These are phyloP conservation scores for Galagoides demidoff DNA, from an alignment of 2,797 vertebrate genomes.

Conservation along the genomic window DNA sequence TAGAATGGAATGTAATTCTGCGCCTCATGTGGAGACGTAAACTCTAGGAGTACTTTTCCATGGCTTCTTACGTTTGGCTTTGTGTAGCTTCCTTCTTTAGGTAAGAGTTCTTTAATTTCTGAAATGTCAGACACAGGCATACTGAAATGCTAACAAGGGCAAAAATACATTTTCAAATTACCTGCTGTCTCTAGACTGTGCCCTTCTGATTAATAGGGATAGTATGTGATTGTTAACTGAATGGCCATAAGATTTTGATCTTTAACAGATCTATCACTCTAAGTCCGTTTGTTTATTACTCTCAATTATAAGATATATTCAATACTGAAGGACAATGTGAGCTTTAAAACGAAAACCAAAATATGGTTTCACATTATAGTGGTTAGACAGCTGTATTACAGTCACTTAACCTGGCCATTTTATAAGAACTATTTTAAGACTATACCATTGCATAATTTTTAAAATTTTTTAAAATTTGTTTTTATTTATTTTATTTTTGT, in stretches of 20 bases:
- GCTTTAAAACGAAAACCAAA: neutral
- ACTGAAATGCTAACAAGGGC: slow-evolving; percentile 38
- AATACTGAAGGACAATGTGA: neutral
- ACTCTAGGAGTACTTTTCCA: neutral
- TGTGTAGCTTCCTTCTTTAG: slow-evolving; percentile 19
- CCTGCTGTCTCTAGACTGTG: neutral
- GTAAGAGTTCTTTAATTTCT: slow-evolving; percentile 53
- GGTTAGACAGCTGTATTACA: neutral
- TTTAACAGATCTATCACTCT: slow-evolving; percentile 17
- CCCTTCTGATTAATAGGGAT: neutral
- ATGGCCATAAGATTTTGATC: neutral
- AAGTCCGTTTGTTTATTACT: slow-evolving; percentile 46
- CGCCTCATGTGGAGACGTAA: neutral
- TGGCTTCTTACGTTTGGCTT: slow-evolving; percentile 23
- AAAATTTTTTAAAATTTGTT: too few relatives aligned
- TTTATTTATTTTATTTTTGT: too few relatives aligned
- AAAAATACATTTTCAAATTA: neutral
- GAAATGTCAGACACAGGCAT: neutral
- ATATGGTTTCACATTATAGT: slow-evolving; percentile 1
- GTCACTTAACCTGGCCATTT: slow-evolving; percentile 36
- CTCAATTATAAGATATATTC: slow-evolving; percentile 39
- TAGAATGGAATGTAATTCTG: neutral
- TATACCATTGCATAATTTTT: neutral
- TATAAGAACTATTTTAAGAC: slow-evolving; percentile 45
- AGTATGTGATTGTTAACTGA: neutral